Evolutionary conservation across 1,140 invertebrate genomes (phyloP), one percentile per base, ranked within the genome.

Genomic region (Linepithema humile): DNA sequence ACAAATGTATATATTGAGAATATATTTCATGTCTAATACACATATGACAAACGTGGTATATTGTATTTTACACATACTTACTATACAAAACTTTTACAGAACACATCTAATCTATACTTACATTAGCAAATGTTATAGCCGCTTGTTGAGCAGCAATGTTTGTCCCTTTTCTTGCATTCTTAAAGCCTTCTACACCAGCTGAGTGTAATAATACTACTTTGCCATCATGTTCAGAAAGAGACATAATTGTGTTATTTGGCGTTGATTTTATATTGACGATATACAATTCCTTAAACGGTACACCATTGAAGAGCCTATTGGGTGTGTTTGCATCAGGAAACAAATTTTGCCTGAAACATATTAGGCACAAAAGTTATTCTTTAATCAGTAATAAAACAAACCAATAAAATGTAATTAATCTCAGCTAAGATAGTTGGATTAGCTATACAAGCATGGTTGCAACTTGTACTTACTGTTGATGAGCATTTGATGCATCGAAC

Each of bases 111-210:
- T 38, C 0, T 65, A 65, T 83, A 95, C 95, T 95, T 93, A 97
- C 97, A 55, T 91, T 94, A 69, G 96, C 96, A 90, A 98, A 94
- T 83, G 95, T 96, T 45, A 98, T 96, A 23, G 97, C 98, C 69
- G 98, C 98, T 45, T 98, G 97, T 94, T 99, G 98, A 17, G 98
- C 98, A 59, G 98, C 99, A 90, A 99, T 97, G 93, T 98, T 99
- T 9, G 98, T 99, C 82, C 98, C 98, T 95, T 99, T 99, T 86
- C 97, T 97, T 3, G 98, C 96, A 94, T 99, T 98, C 94, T 98
- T 99, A 91, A 98, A 99, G 32, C 99, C 99, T 94, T 99, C 98
- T 82, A 97, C 95, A 20, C 98, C 97, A 95, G 98, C 97, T 6
- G 97, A 96, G 70, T 96, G 94, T 17, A 96, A 94, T 0, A 96